These are phyloP conservation scores for Lepidotrigona ventralis DNA, from an alignment of 1,140 invertebrate species.

Conservation along the genomic window DNA sequence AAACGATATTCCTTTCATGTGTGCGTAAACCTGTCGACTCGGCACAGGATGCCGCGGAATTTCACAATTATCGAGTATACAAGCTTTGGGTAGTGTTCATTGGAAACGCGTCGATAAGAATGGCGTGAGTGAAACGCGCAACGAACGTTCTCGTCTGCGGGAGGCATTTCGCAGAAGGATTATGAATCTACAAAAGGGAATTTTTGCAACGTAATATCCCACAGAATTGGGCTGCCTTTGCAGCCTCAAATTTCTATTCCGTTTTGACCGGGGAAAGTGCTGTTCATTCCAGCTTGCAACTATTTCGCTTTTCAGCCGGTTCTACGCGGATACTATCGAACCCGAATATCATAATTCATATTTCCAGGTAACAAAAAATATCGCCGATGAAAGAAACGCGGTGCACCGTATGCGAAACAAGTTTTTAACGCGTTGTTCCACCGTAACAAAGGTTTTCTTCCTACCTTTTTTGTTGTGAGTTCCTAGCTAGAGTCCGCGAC, in stretches of 20 bases:
- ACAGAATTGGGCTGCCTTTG: slow-evolving; percentile 73
- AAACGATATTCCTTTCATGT: too few relatives aligned
- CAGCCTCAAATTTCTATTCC: slow-evolving; percentile 73
- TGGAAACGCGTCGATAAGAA: slow-evolving; percentile 22
- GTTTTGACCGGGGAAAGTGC: slow-evolving; percentile 74
- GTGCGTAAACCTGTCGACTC: too few relatives aligned
- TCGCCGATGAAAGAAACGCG: slow-evolving; percentile 15
- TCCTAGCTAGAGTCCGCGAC: neutral
- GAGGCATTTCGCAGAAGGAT: slow-evolving; percentile 44
- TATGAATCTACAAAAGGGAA: slow-evolving; percentile 60
- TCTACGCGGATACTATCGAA: slow-evolving; percentile 45
- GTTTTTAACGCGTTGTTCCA: neutral
- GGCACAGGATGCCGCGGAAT: neutral
- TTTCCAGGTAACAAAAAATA: slow-evolving; percentile 49
- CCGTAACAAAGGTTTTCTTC: neutral
- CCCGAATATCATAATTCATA: slow-evolving; percentile 56
- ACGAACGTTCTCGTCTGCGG: neutral
- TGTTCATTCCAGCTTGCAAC: slow-evolving; percentile 78
- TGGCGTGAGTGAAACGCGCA: neutral
- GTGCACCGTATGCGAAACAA: neutral
- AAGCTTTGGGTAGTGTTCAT: neutral
- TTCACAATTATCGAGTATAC: neutral
- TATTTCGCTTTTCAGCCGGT: slow-evolving; percentile 62
- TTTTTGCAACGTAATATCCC: slow-evolving; percentile 77
- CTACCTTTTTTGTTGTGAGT: neutral